Base-by-base conservation (phyloP, 92 coral and sea anemone genomes). In the Hydrozoanthus gracilis region DNA sequence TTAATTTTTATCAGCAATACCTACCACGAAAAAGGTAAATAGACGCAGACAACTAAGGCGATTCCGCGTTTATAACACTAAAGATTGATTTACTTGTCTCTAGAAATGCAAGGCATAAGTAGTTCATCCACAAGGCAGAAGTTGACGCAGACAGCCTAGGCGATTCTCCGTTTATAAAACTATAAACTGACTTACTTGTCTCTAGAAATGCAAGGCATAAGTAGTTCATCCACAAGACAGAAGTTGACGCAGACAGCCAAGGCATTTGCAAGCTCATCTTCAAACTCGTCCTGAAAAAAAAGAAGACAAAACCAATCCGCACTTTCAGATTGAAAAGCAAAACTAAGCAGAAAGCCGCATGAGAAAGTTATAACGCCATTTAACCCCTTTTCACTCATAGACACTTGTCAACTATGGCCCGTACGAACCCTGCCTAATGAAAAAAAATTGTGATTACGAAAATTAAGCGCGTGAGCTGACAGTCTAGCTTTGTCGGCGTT, bases 231-330 rank as follows among this genome's bases (percentile, higher is more conserved):
- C 56, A 93, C 93, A 87, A 95, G 39, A 83, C 98, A 95, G 87
- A 92, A 93, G 82, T 97, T 97, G 55, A 97, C 88, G 89, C 99
- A 97, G 44, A 92, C 88, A 8, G 99, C 98, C 10, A 97, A 89
- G 44, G 99, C 94, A 51, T 91, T 95, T 76, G 93, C 92, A 44
- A 88, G 86, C 15, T 97, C 98, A 35, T 95, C 99, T 76, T 97
- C 99, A 93, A 95, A 97, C 62, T 92, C 99, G 80, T 93, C 96
- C 98, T 94, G 77, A 5, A 7, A 61, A 11, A 35, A 52, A 88
- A 11, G 9, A 10, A 72, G 35, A 3, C 2, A 7, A 45, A 72
- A 14, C 10, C 9, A 72, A 46, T 4, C 49, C 8, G 46, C 14
- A 12, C 4, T 47, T 72, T 72, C 20, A 72, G 7, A 20, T 20